Evolutionary conservation across 2,113 vertebrate species (phyloP).

Genomic region (Arenaria interpres): DNA sequence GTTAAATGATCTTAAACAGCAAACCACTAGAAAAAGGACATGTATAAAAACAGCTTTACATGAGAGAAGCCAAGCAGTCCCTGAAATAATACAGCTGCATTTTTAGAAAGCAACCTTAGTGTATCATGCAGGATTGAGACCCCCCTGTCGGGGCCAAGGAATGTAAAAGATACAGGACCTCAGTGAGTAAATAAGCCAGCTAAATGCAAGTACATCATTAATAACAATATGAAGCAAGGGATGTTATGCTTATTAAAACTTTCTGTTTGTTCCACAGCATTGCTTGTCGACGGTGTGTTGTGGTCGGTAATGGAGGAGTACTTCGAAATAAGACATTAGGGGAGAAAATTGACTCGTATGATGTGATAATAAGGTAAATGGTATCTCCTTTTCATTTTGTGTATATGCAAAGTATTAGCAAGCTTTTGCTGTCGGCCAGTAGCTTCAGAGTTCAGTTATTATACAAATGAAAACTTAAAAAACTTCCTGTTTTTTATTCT

Average conservation of each 20-base stretch:
- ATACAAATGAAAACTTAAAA: neutral
- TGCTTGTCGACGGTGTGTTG: constrained; percentile 78
- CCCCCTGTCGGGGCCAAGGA: neutral
- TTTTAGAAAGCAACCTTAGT: neutral
- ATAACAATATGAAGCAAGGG: neutral
- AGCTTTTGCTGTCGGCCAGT: neutral
- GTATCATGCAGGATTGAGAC: neutral
- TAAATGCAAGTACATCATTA: neutral
- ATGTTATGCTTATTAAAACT: neutral
- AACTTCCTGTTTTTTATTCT: neutral
- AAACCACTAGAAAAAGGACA: neutral
- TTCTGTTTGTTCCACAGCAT: constrained; percentile 61
- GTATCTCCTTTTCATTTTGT: neutral
- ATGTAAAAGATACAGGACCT: neutral
- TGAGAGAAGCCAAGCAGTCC: neutral
- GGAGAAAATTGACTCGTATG: constrained; percentile 80
- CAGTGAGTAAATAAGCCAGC: neutral
- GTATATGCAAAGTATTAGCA: neutral
- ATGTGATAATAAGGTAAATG: constrained; percentile 82
- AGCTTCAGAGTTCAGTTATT: neutral
- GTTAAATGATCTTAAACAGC: neutral
- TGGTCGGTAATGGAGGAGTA: constrained; percentile 82
- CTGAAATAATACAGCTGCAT: neutral
- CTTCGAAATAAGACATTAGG: constrained; percentile 82
- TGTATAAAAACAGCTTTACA: neutral